Evolutionary conservation across 2,797 vertebrate species (phyloP).

Genomic region (Gobionotothen gibberifrons): DNA sequence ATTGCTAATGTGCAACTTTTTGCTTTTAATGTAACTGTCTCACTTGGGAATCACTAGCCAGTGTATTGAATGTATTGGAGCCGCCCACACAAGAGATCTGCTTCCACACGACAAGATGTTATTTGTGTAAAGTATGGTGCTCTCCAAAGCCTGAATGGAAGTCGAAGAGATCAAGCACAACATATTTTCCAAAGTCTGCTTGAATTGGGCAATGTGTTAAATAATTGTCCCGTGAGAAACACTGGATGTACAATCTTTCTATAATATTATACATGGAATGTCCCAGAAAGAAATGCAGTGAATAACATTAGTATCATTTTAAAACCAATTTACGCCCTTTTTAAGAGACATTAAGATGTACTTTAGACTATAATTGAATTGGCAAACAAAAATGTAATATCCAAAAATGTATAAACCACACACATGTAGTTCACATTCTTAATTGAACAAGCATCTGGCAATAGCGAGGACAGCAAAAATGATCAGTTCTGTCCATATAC

Average conservation of each 20-base stretch:
- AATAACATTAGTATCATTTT: too few relatives aligned
- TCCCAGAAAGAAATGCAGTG: too few relatives aligned
- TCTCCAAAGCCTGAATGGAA: neutral
- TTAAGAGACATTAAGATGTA: too few relatives aligned
- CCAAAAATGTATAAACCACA: too few relatives aligned
- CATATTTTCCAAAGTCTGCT: neutral
- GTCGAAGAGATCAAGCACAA: neutral
- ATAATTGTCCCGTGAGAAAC: neutral
- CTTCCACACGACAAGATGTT: neutral
- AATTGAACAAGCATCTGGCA: too few relatives aligned
- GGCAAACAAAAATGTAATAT: too few relatives aligned
- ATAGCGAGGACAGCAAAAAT: too few relatives aligned
- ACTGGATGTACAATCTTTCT: neutral
- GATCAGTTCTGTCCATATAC: too few relatives aligned
- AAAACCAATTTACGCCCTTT: too few relatives aligned
- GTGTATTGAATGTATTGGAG: neutral
- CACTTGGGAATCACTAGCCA: neutral
- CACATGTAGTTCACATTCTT: too few relatives aligned
- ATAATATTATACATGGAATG: too few relatives aligned
- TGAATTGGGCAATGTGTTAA: neutral
- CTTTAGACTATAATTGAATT: too few relatives aligned
- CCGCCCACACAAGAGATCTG: neutral
- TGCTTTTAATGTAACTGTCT: conserved; percentile 7
- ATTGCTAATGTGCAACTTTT: conserved; percentile 60
- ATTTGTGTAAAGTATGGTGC: neutral